Evolutionary conservation across 2,113 vertebrate species (phyloP), one percentile per base, ranked within the genome.

Genomic region (Microtus pennsylvanicus): DNA sequence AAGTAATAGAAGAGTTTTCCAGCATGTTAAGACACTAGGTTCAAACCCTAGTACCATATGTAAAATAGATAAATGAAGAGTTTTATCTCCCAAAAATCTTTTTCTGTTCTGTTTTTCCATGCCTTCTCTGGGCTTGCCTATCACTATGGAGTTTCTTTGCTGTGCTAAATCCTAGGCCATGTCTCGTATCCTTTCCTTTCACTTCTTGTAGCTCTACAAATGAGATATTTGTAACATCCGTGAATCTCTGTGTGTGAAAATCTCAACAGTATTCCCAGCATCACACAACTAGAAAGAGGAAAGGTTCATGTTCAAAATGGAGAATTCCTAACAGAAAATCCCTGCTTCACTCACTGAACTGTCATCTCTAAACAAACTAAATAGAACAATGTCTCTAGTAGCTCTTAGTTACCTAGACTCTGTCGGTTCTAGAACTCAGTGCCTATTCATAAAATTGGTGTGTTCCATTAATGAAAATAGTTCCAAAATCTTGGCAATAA

Each of bases 351-450:
- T 52, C 7, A 42, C 50, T 5, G 89, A 35, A 87, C 1, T 35
- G 21, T 69, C 77, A 50, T 21, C 58, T 87, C 67, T 80, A 76
- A 77, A 83, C 19, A 19, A 96, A 16, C 6, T 63, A 14, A 6
- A 14, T 17, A 58, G 8, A 63, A 63, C 47, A 8, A 42, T 22
- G 11, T 63, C 58, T 26, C 47, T 65, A 69, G 72, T 70, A 87
- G 83, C 69, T 94, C 26, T 83, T 67, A 63, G 0, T 93, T 93
- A 33, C 4, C 28, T 89, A 80, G 4, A 87, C 77, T 61, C 52
- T 72, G 26, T 55, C 93, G 63, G 65, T 89, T 94, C 74, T 63
- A 91, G 35, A 82, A 77, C 30, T 87, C 69, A 78, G 38, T 61
- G 87, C 33, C 87, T 67, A 74, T 69, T 45, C 47, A 10, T 8